Percentiles rank a stretch among this genome's conserved stretches.
phyloP scores from a whole-genome alignment of 2,888 invertebrate genomes.

The Pimpla rufipes region DNA sequence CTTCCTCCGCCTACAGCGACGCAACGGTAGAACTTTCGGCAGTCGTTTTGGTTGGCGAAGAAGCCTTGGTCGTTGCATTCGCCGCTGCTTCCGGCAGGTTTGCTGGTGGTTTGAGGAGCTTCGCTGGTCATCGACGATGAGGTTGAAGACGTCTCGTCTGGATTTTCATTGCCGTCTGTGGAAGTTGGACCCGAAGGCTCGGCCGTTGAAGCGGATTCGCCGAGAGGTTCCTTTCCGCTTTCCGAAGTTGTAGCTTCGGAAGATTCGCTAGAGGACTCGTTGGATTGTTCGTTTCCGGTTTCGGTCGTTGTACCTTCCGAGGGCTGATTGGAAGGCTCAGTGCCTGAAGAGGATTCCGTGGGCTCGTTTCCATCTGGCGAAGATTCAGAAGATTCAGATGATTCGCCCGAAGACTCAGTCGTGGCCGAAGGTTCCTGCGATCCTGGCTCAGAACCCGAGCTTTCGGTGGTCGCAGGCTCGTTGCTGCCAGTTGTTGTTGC shows the following conservation, averaged over 20 bases:
- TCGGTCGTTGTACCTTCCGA: background rate
- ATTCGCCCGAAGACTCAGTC: conserved; percentile 12
- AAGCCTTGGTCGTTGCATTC: conserved; percentile 90
- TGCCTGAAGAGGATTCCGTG: conserved; percentile 5
- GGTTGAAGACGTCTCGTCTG: background rate
- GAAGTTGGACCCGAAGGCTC: background rate
- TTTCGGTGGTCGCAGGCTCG: conserved; percentile 15
- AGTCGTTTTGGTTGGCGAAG: conserved; percentile 89
- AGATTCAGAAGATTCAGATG: background rate
- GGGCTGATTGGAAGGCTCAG: background rate
- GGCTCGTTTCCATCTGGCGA: conserved; percentile 2
- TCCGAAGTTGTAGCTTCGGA: conserved; percentile 7
- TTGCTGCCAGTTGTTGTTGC: background rate
- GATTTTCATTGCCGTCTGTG: background rate
- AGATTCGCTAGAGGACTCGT: background rate
- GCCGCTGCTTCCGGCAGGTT: conserved; percentile 30
- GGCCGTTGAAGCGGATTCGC: background rate
- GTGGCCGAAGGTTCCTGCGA: conserved; percentile 24
- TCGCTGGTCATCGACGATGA: conserved; percentile 7
- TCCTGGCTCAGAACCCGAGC: conserved; percentile 8
- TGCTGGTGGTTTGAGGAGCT: background rate
- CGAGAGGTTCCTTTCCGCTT: background rate
- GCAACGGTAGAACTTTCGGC: conserved; percentile 92
- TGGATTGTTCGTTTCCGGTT: conserved; percentile 8
- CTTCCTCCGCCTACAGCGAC: conserved; percentile 87